Evolutionary conservation across 2,797 vertebrate genomes (phyloP), one percentile per base, ranked within the genome.

Genomic region (Chaetodon trifasciatus): DNA sequence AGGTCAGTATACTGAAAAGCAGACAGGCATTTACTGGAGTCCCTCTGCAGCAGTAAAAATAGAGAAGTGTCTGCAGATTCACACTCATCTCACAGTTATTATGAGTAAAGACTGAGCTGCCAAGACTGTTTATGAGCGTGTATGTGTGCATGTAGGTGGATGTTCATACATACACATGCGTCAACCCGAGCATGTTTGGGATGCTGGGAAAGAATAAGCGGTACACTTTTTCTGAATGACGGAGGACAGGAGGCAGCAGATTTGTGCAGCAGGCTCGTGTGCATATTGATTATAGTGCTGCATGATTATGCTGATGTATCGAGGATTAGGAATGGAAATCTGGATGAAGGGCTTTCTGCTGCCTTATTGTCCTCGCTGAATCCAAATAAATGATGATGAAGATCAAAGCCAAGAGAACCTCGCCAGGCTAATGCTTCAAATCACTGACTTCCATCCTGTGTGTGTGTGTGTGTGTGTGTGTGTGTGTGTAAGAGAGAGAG

Each of bases 1-100:
- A 91, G 88, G 89, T 92, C 86, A 90, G 78, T 28, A 17, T 52
- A 56, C 71, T 80, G 82, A 81, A 82, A 76, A 77, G 62, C 82
- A 56, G 78, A 47, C 77, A 47, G 70, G 37, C 78, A 35, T 83
- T 84, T 74, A 85, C 70, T 44, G 5, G 23, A 60, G 72, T 75
- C 74, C 71, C 70, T n/a, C 12, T 40, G 77, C 83, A 73, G 64
- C 78, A 49, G 84, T 69, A 74, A 82, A 89, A 82, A 78, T 75
- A 82, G 57, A 84, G 56, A 81, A 21, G 84, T 56, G 75, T 86
- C 70, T 81, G 89, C 82, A 81, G 76, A 75, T 68, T 83, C 74
- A 62, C 78, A 37, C 84, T 83, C 82, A 35, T 58, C 82, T 81
- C 74, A 37, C 84, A 58, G 65, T 60, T 84, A 63, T 85, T 83